Evolutionary conservation across 1,140 invertebrate species (phyloP).

Genomic region (Papilio glaucus): DNA sequence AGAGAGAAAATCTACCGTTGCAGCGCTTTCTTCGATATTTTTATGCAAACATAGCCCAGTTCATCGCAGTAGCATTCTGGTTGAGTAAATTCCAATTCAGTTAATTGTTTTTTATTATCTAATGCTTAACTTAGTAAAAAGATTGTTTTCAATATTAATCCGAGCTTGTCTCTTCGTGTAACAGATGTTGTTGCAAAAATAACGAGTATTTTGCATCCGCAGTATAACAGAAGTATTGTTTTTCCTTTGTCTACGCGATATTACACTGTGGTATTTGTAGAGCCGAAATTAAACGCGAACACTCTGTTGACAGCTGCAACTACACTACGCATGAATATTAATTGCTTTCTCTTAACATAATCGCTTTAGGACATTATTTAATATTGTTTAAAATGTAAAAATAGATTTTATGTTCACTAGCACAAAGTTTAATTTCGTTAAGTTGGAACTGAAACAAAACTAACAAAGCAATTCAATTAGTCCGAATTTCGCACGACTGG

Average conservation of each 20-base stretch:
- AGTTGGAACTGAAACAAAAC: background rate
- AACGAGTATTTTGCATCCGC: background rate
- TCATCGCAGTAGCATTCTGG: background rate
- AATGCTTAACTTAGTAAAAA: background rate
- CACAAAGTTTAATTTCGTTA: background rate
- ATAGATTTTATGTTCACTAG: background rate
- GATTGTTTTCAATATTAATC: background rate
- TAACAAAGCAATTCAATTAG: slow-evolving; percentile 1
- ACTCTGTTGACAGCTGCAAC: slow-evolving; percentile 18
- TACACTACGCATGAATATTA: slow-evolving; percentile 17
- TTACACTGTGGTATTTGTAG: slow-evolving; percentile 20
- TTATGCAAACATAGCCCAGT: slow-evolving; percentile 1
- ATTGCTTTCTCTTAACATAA: slow-evolving; percentile 14
- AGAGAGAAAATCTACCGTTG: background rate
- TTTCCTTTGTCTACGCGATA: background rate
- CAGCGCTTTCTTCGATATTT: background rate
- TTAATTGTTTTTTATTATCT: background rate
- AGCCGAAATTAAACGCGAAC: slow-evolving; percentile 16
- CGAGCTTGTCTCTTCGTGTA: too few relatives aligned
- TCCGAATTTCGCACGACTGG: slow-evolving; percentile 5
- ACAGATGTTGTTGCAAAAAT: too few relatives aligned
- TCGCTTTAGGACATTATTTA: background rate
- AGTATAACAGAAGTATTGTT: background rate
- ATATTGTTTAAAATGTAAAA: background rate
- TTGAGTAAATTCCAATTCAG: background rate